Evolutionary conservation across 2,888 invertebrate genomes (phyloP), one percentile per base, ranked within the genome.

Genomic region (Phengaris arion): DNA sequence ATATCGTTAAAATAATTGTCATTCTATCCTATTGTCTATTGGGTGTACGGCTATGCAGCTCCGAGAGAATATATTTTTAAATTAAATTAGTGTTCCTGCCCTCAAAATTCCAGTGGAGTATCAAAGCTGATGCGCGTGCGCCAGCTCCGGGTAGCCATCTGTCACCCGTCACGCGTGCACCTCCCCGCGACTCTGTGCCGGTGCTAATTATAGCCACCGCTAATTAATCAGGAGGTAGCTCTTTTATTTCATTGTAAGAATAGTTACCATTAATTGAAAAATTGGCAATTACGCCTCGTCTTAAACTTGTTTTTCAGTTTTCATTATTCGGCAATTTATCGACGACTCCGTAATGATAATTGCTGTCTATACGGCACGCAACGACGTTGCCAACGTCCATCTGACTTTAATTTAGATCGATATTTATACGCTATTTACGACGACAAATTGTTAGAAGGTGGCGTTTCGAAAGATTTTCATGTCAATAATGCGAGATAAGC

Each of bases 131-230:
- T 80, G 82, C 81, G 82, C 79, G 77, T 86, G 84, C 85, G 90
- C 91, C 90, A 88, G 87, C 87, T 86, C 84, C 85, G 85, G 91
- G 92, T 91, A 84, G 86, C 85, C 91, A 92, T 92, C 90, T 90
- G 91, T 92, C 92, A 89, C 85, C 81, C 85, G 91, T 90, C 91
- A 82, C 81, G 80, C 85, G 84, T 83, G 85, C 89, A 85, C 88
- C 88, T 85, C 86, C 86, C 83, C 81, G 81, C 80, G 82, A 82
- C 85, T 84, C 82, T 85, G 82, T 83, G 78, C 80, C 80, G 81
- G 80, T 80, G 81, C 87, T 91, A 91, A 90, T 90, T 92, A 89
- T 91, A 91, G 87, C 76, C 81, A 81, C 77, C 77, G 81, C 87
- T 92, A 91, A 92, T 92, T 92, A 90, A 92, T 91, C 82, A 82